Conservation (phyloP, 2,888 invertebrate species). For the Cheilosia urbana region DNA sequence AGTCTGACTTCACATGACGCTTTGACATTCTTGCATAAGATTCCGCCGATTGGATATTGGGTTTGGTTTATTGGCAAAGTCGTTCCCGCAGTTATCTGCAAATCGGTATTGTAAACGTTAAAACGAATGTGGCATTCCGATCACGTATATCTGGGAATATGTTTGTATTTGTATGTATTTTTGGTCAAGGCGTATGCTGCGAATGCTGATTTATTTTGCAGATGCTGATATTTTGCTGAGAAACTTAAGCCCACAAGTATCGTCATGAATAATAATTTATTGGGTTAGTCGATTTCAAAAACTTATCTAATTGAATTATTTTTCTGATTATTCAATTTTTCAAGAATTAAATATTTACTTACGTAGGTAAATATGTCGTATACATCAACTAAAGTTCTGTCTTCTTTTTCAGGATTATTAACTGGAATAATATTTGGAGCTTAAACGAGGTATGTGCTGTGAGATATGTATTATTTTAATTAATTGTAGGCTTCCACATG, state of each 20-base stretch:
- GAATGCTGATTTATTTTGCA: conserved; percentile 18
- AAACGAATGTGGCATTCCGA: conserved; percentile 40
- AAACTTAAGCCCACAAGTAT: background rate
- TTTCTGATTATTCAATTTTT: background rate
- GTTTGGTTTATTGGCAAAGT: conserved; percentile 30
- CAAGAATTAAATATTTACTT: background rate
- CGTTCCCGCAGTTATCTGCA: conserved; percentile 33
- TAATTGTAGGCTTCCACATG: too few relatives aligned
- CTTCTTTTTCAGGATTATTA: conserved; percentile 9
- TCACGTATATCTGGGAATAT: conserved; percentile 55
- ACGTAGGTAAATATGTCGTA: too few relatives aligned
- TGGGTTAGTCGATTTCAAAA: too few relatives aligned
- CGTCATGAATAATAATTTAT: too few relatives aligned
- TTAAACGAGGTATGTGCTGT: conserved; percentile 4
- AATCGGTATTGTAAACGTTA: conserved; percentile 29
- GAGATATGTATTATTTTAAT: background rate
- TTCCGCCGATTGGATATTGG: conserved; percentile 45
- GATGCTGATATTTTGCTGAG: conserved; percentile 9
- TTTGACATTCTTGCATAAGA: conserved; percentile 72
- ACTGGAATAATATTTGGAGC: background rate
- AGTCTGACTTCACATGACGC: conserved; percentile 28
- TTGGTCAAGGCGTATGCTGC: conserved; percentile 23
- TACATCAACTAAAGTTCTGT: background rate
- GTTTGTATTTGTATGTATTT: background rate
- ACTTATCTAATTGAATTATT: too few relatives aligned